Evolutionary conservation across 2,797 vertebrate species (phyloP).

Genomic region (Phoxinus dragarum): DNA sequence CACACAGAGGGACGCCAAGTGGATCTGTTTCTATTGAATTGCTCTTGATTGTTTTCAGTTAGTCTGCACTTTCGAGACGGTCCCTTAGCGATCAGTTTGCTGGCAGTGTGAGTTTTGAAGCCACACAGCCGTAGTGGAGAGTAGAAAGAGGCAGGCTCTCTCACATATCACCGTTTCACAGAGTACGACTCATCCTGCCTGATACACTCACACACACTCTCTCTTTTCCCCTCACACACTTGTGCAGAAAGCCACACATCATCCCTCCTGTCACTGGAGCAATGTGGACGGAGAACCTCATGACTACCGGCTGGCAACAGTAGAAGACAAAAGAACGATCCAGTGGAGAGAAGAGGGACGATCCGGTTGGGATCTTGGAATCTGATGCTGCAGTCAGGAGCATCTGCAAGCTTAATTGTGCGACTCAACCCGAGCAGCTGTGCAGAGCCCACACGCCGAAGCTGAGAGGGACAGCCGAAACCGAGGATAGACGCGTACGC

Average conservation of each 20-base stretch:
- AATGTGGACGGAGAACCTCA: slow-evolving; percentile 40
- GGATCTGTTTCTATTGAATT: not conserved
- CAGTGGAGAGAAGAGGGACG: slow-evolving; percentile 32
- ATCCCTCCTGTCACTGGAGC: slow-evolving; percentile 40
- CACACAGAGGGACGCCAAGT: not conserved
- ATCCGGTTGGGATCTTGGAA: slow-evolving; percentile 41
- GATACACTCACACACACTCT: slow-evolving; percentile 47
- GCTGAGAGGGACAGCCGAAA: slow-evolving; percentile 22
- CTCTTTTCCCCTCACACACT: slow-evolving; percentile 49
- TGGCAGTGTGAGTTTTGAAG: slow-evolving; percentile 64
- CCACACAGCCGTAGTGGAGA: slow-evolving; percentile 59
- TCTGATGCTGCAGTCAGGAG: slow-evolving; percentile 32
- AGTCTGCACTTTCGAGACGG: slow-evolving; percentile 62
- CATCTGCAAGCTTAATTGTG: slow-evolving; percentile 45
- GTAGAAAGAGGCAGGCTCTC: slow-evolving; percentile 47
- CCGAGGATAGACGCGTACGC: not conserved
- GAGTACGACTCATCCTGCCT: slow-evolving; percentile 64
- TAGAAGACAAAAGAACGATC: slow-evolving; percentile 52
- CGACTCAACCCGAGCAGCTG: slow-evolving; percentile 37
- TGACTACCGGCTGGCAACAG: slow-evolving; percentile 55
- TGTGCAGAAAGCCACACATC: slow-evolving; percentile 45
- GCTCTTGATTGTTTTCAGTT: slow-evolving; percentile 39
- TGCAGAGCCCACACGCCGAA: slow-evolving; percentile 22
- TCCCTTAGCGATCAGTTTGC: slow-evolving; percentile 61
- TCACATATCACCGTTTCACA: slow-evolving; percentile 64